phyloP scores from a whole-genome alignment of 1,140 invertebrate species.

The Anoplophora glabripennis region DNA sequence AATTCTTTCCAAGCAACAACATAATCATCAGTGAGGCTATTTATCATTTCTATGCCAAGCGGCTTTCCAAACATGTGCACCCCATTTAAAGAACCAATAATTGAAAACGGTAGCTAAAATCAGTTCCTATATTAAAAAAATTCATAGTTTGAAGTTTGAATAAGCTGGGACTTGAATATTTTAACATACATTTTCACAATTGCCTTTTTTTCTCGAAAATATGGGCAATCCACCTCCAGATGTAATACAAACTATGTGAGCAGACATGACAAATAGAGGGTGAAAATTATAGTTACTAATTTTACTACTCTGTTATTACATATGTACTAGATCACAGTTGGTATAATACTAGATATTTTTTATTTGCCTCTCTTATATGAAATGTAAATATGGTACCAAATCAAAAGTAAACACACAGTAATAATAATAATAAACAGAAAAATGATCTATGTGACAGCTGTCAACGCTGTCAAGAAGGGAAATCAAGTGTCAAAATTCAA shows the following conservation, averaged over 20 bases:
- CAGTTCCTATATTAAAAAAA: too few species aligned
- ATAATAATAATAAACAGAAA: too few species aligned
- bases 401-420: too few species aligned
- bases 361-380: too few species aligned
- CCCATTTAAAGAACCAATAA: conserved; percentile 77
- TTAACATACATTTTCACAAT: conserved; percentile 59
- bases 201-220: conserved; percentile 67
- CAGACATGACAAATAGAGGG: conserved; percentile 61
- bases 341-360: too few species aligned
- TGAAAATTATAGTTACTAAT: too few species aligned
- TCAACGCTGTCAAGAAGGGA: too few species aligned
- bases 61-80: conserved; percentile 81
- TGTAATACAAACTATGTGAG: conserved; percentile 65
- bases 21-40: conserved; percentile 66
- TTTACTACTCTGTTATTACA: too few species aligned
- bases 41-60: conserved; percentile 63
- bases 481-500: too few species aligned
- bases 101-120: conserved; percentile 72
- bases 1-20: conserved; percentile 75
- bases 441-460: too few species aligned
- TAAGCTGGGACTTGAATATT: conserved; percentile 11
- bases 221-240: conserved; percentile 69
- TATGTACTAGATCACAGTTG: too few species aligned
- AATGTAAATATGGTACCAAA: too few species aligned
- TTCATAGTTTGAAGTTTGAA: conserved; percentile 15